phyloP scores from a whole-genome alignment of 2,797 vertebrate species.

The Cossypha heuglini region DNA sequence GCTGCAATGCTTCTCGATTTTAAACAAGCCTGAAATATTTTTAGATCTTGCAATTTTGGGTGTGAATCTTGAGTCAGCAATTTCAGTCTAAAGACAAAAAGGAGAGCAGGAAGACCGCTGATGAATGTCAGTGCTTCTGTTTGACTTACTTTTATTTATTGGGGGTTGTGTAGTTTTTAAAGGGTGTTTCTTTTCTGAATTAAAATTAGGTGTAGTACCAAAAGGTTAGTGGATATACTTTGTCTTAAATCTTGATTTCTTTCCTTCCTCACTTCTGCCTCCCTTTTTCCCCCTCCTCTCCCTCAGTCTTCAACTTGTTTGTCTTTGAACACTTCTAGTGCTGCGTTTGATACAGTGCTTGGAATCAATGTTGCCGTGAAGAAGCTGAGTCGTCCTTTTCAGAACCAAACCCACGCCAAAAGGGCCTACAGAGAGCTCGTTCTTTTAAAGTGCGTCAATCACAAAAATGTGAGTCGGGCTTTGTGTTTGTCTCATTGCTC shows the following conservation, averaged over 20 bases:
- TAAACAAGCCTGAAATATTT: neutral
- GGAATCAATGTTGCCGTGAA: slow-evolving; percentile 94
- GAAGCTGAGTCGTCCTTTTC: slow-evolving; percentile 95
- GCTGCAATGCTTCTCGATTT: slow-evolving; percentile 1
- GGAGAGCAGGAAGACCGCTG: neutral
- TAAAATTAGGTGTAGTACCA: neutral
- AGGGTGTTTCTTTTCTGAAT: neutral
- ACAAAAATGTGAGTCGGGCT: slow-evolving; percentile 90
- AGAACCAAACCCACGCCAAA: slow-evolving; percentile 96
- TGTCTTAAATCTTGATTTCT: neutral
- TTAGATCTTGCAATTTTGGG: neutral
- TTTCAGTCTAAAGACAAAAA: neutral
- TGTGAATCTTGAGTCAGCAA: neutral
- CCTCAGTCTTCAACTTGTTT: slow-evolving; percentile 8
- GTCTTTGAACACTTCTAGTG: slow-evolving; percentile 78
- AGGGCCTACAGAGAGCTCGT: slow-evolving; percentile 96
- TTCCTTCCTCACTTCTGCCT: neutral
- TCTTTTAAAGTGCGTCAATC: slow-evolving; percentile 96
- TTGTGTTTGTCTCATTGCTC: neutral
- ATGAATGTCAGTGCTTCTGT: neutral
- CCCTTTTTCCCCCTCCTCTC: neutral
- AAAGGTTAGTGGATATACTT: neutral
- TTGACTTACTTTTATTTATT: neutral
- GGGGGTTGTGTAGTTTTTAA: neutral
- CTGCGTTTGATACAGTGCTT: slow-evolving; percentile 91